These are phyloP conservation scores for Mactromeris polynyma DNA, from an alignment of 2,888 invertebrate genomes.

Conservation along the genomic window DNA sequence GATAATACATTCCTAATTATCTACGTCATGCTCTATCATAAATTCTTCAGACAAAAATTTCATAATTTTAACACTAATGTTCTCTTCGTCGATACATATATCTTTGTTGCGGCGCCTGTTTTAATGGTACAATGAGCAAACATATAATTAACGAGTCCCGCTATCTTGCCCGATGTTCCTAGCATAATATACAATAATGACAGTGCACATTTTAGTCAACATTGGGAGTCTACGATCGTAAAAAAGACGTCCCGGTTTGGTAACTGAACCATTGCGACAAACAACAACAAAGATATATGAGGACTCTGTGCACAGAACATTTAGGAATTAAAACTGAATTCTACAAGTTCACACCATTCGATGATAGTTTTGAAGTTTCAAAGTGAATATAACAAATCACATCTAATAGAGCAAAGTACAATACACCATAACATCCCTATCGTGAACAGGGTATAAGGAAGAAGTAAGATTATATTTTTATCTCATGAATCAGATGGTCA, in stretches of 20 bases:
- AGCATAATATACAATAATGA: constrained; percentile 22
- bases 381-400: constrained; percentile 10
- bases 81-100: background rate
- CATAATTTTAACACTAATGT: background rate
- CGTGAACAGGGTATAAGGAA: constrained; percentile 19
- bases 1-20: background rate
- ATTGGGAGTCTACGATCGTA: constrained; percentile 19
- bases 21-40: background rate
- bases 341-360: constrained; percentile 41
- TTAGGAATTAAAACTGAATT: constrained; percentile 12
- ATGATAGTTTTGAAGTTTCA: constrained; percentile 2
- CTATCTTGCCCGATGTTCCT: constrained; percentile 4
- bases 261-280: constrained; percentile 25
- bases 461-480: constrained; percentile 5
- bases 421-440: constrained; percentile 43
- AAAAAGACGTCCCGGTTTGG: constrained; percentile 29
- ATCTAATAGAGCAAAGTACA: constrained; percentile 38
- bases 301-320: constrained; percentile 55
- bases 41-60: background rate
- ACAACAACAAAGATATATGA: background rate
- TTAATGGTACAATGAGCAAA: constrained; percentile 44
- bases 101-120: background rate
- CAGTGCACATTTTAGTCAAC: constrained; percentile 45
- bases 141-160: constrained; percentile 44
- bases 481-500: background rate